Conservation (phyloP, 2,797 vertebrate species). For the Diceros bicornis region DNA sequence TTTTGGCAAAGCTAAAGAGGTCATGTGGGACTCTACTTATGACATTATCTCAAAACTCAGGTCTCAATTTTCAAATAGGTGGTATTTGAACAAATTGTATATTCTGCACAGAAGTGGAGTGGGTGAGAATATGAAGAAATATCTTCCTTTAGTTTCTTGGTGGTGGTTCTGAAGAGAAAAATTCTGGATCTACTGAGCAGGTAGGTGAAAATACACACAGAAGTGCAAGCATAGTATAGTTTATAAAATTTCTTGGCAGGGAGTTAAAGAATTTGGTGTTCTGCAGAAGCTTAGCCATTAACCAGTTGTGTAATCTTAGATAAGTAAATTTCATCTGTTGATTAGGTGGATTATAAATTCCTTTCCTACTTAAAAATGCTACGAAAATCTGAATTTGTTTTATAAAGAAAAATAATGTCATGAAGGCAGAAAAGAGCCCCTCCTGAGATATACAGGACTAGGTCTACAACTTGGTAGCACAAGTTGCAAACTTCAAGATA, state of each 20-base stretch:
- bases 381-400: constrained; percentile 2
- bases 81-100: background rate
- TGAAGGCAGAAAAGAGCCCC: background rate
- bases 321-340: background rate
- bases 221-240: background rate
- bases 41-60: background rate
- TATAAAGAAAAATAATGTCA: background rate
- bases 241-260: background rate
- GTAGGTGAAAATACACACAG: background rate
- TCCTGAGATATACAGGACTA: background rate
- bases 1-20: background rate
- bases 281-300: background rate
- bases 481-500: background rate
- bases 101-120: background rate
- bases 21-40: background rate
- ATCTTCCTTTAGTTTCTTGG: background rate
- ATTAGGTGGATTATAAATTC: background rate
- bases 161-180: background rate
- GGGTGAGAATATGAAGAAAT: constrained; percentile 9
- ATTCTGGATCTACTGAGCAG: background rate
- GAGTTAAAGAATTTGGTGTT: background rate
- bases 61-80: background rate
- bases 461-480: background rate
- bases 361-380: background rate
- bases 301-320: background rate